A percentile compares a stretch with the other conserved stretches of the same genome.
These are phyloP conservation scores for Fringilla coelebs DNA, from an alignment of 2,797 vertebrate species.

Conservation along the genomic window DNA sequence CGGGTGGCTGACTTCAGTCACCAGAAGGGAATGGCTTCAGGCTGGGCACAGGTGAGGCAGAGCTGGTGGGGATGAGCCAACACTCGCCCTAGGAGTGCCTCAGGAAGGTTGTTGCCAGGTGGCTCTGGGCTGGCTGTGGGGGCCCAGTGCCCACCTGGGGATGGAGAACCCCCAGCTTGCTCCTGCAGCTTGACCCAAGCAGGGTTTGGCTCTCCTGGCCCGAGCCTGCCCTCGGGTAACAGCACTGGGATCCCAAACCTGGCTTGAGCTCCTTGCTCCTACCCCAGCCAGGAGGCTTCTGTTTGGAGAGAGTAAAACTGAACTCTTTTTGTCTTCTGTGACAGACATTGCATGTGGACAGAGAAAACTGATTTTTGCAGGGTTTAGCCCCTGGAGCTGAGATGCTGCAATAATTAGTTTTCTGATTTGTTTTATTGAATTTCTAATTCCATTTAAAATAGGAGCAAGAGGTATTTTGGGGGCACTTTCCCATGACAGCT, in stretches of 20 bases:
- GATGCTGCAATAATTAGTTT: neutral
- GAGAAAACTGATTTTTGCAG: neutral
- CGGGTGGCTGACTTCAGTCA: neutral
- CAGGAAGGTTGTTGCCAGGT: accelerated
- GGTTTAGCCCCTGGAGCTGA: neutral
- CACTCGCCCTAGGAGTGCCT: accelerated
- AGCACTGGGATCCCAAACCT: accelerated
- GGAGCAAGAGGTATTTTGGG: neutral
- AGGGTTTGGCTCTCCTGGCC: accelerated
- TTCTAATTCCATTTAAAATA: neutral
- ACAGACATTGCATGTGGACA: accelerated
- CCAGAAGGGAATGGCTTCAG: neutral
- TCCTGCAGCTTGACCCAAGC: accelerated
- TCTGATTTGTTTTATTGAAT: neutral
- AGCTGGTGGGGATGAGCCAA: neutral
- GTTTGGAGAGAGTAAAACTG: accelerated
- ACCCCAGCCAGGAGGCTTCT: accelerated
- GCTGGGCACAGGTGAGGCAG: neutral
- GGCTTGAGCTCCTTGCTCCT: neutral
- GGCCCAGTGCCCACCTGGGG: accelerated
- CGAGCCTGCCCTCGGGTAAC: accelerated
- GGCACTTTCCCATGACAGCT: neutral
- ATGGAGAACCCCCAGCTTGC: accelerated
- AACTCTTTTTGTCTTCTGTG: neutral
- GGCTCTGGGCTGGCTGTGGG: accelerated